Base-by-base conservation (phyloP, 2,797 vertebrate species). In the Heteromormyrus szaboi region DNA sequence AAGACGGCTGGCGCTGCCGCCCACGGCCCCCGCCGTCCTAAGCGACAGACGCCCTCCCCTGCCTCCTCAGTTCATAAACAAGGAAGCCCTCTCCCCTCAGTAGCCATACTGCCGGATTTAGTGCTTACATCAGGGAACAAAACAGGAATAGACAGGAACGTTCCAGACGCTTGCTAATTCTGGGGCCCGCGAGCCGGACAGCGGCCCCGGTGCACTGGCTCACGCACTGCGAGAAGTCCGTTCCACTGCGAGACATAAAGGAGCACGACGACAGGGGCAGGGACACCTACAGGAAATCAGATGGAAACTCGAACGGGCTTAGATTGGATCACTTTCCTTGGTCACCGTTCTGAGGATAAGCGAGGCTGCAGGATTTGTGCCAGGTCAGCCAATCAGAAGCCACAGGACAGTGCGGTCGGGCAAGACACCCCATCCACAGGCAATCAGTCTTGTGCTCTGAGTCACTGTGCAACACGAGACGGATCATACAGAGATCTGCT, bases 121-220 rank as follows among this genome's bases (percentile, higher is more conserved):
- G 76, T 44, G 41, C 76, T 33, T 81, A 41, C 76, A 81, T 81
- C 41, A 81, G 41, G 41, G 76, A 81, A 46, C 76, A 81, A 81
- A 81, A 81, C 76, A 81, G 76, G 41, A 81, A 81, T 81, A 81
- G 76, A 81, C 41, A 81, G 76, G 76, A 81, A 81, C 76, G 76
- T 81, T 81, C 76, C 76, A 81, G 76, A 46, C 76, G 76, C 76
- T 46, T 46, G 76, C 76, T 81, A 81, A 81, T 81, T 81, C 76
- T 22, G 76, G 76, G 41, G 19, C 41, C 76, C 8, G 76, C 17
- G 8, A 81, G 76, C 76, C 76, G 9, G 19, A 79, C 29, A 1
- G 5, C 29, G 68, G 4, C 29, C 29, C 25, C 11, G 29, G 72
- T 4, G 17, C 33, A 79, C 37, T 19, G 33, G 37, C 37, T 17